Conservation (phyloP, 1,140 invertebrate species). For the Caenorhabditis remanei region DNA sequence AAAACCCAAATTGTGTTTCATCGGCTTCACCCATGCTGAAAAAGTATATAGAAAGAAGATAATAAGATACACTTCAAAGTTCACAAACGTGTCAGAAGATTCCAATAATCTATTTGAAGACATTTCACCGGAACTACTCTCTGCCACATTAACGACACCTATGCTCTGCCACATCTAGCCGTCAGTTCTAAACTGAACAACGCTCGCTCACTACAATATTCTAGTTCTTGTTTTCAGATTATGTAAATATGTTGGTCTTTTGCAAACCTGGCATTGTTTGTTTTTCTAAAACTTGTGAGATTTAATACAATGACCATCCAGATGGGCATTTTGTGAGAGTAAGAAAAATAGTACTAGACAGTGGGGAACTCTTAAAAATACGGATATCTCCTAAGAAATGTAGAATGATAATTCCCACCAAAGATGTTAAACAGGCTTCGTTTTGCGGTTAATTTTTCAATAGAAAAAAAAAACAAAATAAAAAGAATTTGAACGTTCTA, state of each 20-base stretch:
- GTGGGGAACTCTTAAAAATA: too few relatives aligned
- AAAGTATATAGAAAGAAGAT: not conserved
- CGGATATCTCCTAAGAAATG: too few relatives aligned
- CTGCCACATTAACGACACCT: not conserved
- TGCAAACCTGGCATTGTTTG: slow-evolving; percentile 1
- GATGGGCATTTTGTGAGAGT: not conserved
- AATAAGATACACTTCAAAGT: not conserved
- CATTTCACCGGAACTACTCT: not conserved
- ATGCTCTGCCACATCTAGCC: not conserved
- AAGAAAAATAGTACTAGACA: not conserved
- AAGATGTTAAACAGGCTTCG: not conserved
- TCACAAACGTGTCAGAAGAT: not conserved
- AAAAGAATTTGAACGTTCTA: slow-evolving; percentile 9
- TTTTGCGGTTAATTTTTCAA: not conserved
- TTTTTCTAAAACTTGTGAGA: not conserved
- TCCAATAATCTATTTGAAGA: not conserved
- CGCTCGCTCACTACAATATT: not conserved
- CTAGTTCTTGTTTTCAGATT: slow-evolving; percentile 38
- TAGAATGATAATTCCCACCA: too few relatives aligned
- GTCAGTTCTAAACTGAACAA: not conserved
- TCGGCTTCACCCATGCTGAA: slow-evolving; percentile 50
- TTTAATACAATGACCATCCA: not conserved
- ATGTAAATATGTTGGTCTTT: slow-evolving; percentile 33
- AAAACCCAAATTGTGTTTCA: slow-evolving; percentile 38
- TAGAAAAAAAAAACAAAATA: not conserved